Base-by-base conservation (phyloP, 2,113 vertebrate genomes). In the Antechinus flavipes region DNA sequence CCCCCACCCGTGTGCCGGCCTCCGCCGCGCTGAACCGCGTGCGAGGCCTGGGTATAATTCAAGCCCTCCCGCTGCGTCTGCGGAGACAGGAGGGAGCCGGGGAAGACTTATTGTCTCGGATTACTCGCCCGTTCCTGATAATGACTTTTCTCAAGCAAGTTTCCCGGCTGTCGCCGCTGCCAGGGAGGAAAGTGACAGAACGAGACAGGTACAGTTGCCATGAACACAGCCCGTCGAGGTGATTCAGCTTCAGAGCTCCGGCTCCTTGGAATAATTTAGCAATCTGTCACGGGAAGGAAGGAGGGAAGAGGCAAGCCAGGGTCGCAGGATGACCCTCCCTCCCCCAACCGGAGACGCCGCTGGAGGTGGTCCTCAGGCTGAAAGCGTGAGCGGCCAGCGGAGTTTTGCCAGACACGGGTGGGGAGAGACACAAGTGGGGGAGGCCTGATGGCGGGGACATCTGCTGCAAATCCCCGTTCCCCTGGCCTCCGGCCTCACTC, bases 161-260 rank as follows among this genome's bases (percentile, higher is more conserved):
- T 97, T 91, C 96, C 94, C 0, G 0, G 89, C 0, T 0, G 68
- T 94, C 0, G 7, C 68, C 0, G 91, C 91, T 53, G 93, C 26
- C 52, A 8, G 91, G 8, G 58, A 68, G n/a, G 89, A 92, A 68
- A 96, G 94, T 10, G 90, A 95, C 10, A 89, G 94, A 84, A 93
- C 54, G 92, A 93, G 95, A 30, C 96, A 90, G 97, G 97, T 8
- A 56, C 90, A 96, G 98, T 46, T 98, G 98, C 96, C 93, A 25
- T 35, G 97, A 68, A 42, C 92, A 95, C 25, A 2, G 93, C 93
- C n/a, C 0, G 0, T 12, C 19, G 61, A 2, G 27, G 94, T 11
- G 19, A 91, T 94, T 95, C 19, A 93, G 54, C 93, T 93, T 91
- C 14, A 12, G 58, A 1, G 97, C 61, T 25, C 90, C 0, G 0